These are phyloP conservation scores for Drosophila persimilis DNA, from an alignment of 1,140 invertebrate genomes.

Conservation along the genomic window DNA sequence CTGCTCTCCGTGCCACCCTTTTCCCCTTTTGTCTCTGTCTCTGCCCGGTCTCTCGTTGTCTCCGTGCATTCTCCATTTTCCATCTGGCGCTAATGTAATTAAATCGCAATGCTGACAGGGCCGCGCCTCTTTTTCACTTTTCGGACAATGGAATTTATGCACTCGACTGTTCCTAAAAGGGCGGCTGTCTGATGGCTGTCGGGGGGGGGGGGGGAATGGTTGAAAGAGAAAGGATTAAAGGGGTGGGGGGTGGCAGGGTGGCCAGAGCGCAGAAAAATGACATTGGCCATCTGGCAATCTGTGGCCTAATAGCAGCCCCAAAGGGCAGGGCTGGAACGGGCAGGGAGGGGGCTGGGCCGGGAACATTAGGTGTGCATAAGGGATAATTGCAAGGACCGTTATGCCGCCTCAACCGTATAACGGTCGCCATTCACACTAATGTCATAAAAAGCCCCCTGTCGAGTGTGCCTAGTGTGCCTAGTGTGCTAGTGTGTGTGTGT, in stretches of 20 bases:
- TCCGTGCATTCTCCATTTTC: constrained; percentile 40
- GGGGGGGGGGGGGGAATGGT: background rate
- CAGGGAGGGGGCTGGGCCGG: too few relatives aligned
- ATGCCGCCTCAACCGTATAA: constrained; percentile 17
- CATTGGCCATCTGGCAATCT: constrained; percentile 70
- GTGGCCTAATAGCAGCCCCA: constrained; percentile 57
- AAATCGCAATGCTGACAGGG: constrained; percentile 67
- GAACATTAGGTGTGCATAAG: constrained; percentile 34
- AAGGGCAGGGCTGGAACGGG: background rate
- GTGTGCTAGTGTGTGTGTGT: constrained; percentile 16
- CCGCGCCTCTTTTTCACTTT: constrained; percentile 44
- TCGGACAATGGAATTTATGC: constrained; percentile 75
- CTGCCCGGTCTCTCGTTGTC: background rate
- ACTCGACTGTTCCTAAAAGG: constrained; percentile 40
- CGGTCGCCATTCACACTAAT: constrained; percentile 51
- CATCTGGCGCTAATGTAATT: constrained; percentile 70
- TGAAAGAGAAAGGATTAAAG: background rate
- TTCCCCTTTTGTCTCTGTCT: background rate
- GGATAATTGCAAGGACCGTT: constrained; percentile 62
- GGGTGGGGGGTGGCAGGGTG: constrained; percentile 9
- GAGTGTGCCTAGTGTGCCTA: too few relatives aligned
- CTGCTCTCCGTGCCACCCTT: background rate
- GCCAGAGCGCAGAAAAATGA: constrained; percentile 53
- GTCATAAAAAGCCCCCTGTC: constrained; percentile 60
- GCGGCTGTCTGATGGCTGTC: too few relatives aligned